Base-by-base conservation (phyloP, 2,113 vertebrate genomes). In the Mugil cephalus region DNA sequence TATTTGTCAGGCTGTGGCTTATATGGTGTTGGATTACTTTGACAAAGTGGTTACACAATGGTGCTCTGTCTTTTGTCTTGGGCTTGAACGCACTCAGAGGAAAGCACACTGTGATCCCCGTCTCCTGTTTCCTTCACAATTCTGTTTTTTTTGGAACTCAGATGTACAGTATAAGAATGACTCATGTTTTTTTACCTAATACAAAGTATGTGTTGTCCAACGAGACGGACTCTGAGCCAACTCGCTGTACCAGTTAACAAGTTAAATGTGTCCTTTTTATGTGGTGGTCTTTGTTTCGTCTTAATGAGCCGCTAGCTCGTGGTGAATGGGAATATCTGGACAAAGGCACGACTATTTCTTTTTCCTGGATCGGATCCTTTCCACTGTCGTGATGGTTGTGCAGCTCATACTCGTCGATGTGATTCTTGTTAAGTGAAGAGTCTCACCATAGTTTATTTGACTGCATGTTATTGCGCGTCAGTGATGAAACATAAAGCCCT, bases 11-110 rank as follows among this genome's bases (percentile, higher is more conserved):
- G 50, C 52, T 14, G n/a, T 10, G 8, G 14, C 64, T 53, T 40
- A 9, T 18, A 74, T 36, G 56, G 85, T 70, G 65, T 87, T 82
- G 17, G 54, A 56, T 90, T 85, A 59, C 87, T 65, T 61, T 84
- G 71, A 53, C 74, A 92, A 90, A 73, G 7, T 0, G 84, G 39
- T 70, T n/a, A n/a, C 39, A 55, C 54, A 46, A 39, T 45, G 47
- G 21, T 77, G 21, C 72, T 66, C 64, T 74, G 12, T 13, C 47
- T 73, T 86, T 84, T 79, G 72, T 79, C 55, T 1, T 1, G 7
- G 38, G 58, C 58, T 69, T 19, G 35, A 52, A 66, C 34, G 35
- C 10, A 14, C 54, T 21, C 66, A 47, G 10, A 35, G 10, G 24
- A 54, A 56, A 4, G 46, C 46, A 45, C 17, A 4, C 36, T 52